phyloP scores from a whole-genome alignment of 2,888 invertebrate species.

The Nebria salina region DNA sequence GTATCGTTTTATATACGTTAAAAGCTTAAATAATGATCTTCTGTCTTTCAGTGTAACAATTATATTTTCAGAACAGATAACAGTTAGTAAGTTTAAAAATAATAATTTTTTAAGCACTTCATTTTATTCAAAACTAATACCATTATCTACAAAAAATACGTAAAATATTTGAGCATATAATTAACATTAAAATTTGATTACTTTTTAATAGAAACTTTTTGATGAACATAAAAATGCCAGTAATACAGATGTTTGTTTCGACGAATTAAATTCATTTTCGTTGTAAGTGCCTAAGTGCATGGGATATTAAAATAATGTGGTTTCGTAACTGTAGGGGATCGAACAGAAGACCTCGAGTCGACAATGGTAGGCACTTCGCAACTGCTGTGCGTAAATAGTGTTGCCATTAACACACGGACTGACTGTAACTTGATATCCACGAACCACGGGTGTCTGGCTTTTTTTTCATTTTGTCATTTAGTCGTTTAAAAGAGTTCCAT shows the following conservation, averaged over 20 bases:
- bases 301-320: constrained; percentile 27
- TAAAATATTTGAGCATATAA: too few relatives aligned
- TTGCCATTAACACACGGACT: constrained; percentile 6
- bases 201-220: too few relatives aligned
- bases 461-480: constrained; percentile 5
- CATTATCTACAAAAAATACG: too few relatives aligned
- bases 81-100: neutral
- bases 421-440: constrained; percentile 21
- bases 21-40: neutral
- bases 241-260: neutral
- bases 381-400: constrained; percentile 27
- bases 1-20: neutral
- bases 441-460: constrained; percentile 18
- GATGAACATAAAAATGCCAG: neutral
- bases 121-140: too few relatives aligned
- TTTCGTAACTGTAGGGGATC: constrained; percentile 10
- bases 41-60: neutral
- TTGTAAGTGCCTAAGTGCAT: constrained; percentile 14
- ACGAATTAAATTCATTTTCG: constrained; percentile 27
- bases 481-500: too few relatives aligned
- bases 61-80: neutral
- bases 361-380: constrained; percentile 29
- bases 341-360: neutral
- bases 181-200: too few relatives aligned
- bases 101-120: neutral